Base-by-base conservation (phyloP, 2,888 invertebrate genomes). In the Craniophora ligustri region DNA sequence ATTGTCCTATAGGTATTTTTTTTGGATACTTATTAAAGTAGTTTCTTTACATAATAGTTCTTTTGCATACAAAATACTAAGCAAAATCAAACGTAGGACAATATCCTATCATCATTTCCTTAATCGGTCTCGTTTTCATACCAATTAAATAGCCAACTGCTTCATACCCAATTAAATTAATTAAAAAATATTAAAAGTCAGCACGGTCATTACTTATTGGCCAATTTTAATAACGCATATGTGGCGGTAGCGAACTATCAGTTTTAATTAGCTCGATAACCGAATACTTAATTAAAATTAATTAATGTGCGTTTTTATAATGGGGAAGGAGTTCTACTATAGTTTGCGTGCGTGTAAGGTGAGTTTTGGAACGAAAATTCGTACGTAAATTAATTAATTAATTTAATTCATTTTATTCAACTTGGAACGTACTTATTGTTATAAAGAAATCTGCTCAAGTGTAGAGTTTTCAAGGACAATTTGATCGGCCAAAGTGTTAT, bases 251-350 rank as follows among this genome's bases (percentile, higher is more conserved):
- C 48, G 36, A 53, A 65, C 77, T 73, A 75, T 78, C 75, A 66
- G 55, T 79, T 75, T 76, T 78, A 80, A 81, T 81, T 78, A 81
- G 69, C 63, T 56, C 40, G 53, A 68, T 67, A 61, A 34, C 61
- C 34, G 55, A 64, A 54, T 42, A 47, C 23, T 66, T 75, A 71
- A 81, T 80, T 75, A 74, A 72, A 58, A 76, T 76, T 51, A 72
- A 76, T 75, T 51, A 72, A 76, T 75, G 65, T 62, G 41, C 26
- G 48, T 60, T 70, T 70, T 67, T 71, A 57, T 60, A 58, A 54
- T 36, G 48, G 7, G 21, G 45, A 16, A 23, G 16, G 10, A 16
- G n/a, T n/a, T n/a, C 0, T 40, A 41, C 18, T 26, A 26, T n/a
- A 13, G 11, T 31, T 10, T 15, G n/a, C 15, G 5, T 18, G 13